Conservation (phyloP, 2,888 invertebrate genomes). For the Copidosoma aretas region DNA sequence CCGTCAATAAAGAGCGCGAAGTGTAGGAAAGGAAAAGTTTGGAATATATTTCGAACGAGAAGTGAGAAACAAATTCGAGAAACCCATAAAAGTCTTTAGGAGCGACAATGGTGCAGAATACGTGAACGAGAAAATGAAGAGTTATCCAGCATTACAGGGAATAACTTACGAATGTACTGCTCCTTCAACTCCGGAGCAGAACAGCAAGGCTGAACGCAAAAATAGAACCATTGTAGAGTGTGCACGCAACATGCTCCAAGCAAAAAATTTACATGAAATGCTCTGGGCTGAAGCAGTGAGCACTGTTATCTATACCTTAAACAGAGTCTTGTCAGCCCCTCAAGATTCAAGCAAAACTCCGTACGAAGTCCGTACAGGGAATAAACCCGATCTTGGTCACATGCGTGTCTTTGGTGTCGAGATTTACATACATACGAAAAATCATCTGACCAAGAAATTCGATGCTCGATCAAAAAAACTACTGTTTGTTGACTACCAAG, state of each 20-base stretch:
- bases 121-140: constrained; percentile 21
- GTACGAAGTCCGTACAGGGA: background rate
- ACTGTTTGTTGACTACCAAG: constrained; percentile 33
- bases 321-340: constrained; percentile 20
- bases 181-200: constrained; percentile 40
- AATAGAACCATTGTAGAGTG: constrained; percentile 40
- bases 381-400: constrained; percentile 32
- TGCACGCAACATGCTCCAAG: constrained; percentile 40
- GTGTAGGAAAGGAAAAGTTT: too few species aligned
- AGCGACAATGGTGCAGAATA: constrained; percentile 40
- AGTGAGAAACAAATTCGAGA: constrained; percentile 27
- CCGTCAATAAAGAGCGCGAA: too few species aligned
- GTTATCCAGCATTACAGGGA: constrained; percentile 22
- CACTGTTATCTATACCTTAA: constrained; percentile 45
- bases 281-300: constrained; percentile 47
- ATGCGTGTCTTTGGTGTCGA: constrained; percentile 43
- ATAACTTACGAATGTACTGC: constrained; percentile 34
- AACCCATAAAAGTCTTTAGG: constrained; percentile 11
- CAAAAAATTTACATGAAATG: constrained; percentile 24
- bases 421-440: constrained; percentile 40
- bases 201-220: constrained; percentile 36
- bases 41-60: constrained; percentile 27
- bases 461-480: constrained; percentile 40
- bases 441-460: constrained; percentile 41
- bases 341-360: background rate